Conservation (phyloP, 2,797 vertebrate species). For the Cichlasoma orientale region DNA sequence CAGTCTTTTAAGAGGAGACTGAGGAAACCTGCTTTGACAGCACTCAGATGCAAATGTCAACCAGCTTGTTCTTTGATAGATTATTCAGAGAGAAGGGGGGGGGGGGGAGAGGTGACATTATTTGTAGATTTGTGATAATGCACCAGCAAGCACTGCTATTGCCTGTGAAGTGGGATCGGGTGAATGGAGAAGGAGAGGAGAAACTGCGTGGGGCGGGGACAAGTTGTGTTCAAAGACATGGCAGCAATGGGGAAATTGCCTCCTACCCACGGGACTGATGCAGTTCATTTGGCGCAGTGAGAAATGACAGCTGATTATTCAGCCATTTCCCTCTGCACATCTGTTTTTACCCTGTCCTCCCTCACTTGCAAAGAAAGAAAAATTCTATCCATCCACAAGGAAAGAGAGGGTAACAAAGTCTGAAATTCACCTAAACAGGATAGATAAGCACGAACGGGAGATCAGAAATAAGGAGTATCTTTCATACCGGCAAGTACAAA, state of each 20-base stretch:
- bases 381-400: conserved; percentile 49
- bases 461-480: neutral
- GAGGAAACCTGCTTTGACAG: conserved; percentile 62
- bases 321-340: conserved; percentile 64
- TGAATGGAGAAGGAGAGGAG: conserved; percentile 10
- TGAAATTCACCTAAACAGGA: neutral
- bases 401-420: conserved; percentile 2
- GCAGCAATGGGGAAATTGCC: conserved; percentile 74
- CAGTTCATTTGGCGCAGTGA: conserved; percentile 76
- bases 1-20: conserved; percentile 51
- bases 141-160: conserved; percentile 31
- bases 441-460: neutral
- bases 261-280: conserved; percentile 73
- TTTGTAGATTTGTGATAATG: conserved; percentile 70
- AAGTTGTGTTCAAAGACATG: conserved; percentile 49
- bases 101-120: conserved; percentile 41
- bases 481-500: neutral
- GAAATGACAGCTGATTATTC: conserved; percentile 82
- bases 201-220: neutral
- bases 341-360: conserved; percentile 56
- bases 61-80: conserved; percentile 62
- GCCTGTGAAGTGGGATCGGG: conserved; percentile 34
- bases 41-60: conserved; percentile 54
- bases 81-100: conserved; percentile 51
- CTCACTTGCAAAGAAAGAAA: conserved; percentile 15